A percentile compares a stretch with the other conserved stretches of the same genome.
phyloP scores from a whole-genome alignment of 2,888 invertebrate genomes.

The Drosophila subsilvestris region DNA sequence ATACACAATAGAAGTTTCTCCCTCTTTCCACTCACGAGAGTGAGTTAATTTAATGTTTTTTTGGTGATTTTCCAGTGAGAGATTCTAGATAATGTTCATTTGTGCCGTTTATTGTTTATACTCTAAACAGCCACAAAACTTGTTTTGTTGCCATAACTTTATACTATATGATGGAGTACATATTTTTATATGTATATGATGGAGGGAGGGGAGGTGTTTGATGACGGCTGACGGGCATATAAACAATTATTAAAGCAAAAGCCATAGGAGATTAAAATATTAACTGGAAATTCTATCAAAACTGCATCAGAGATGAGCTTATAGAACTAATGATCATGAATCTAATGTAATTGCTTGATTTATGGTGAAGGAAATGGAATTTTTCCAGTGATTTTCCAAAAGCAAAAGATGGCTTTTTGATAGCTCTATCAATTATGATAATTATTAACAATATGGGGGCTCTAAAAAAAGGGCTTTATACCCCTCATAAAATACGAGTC shows the following conservation, averaged over 20 bases:
- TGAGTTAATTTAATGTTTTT: slow-evolving; percentile 2
- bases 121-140: slow-evolving; percentile 49
- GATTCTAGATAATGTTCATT: slow-evolving; percentile 44
- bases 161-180: slow-evolving; percentile 9
- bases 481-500: not conserved
- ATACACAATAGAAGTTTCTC: slow-evolving; percentile 32
- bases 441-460: not conserved
- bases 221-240: slow-evolving; percentile 14
- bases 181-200: not conserved
- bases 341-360: not conserved
- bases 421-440: not conserved
- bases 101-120: slow-evolving; percentile 36
- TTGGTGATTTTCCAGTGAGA: slow-evolving; percentile 54
- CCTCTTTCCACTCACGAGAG: slow-evolving; percentile 1
- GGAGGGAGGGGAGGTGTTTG: slow-evolving; percentile 12
- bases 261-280: slow-evolving; percentile 5
- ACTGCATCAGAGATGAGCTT: not conserved
- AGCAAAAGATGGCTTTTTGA: not conserved
- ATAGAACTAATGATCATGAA: slow-evolving; percentile 2
- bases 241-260: slow-evolving; percentile 36
- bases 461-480: not conserved
- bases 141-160: slow-evolving; percentile 47
- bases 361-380: not conserved
- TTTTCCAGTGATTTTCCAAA: not conserved
- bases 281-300: not conserved